Conservation (phyloP, 2,888 invertebrate species). For the Eulithis testata region DNA sequence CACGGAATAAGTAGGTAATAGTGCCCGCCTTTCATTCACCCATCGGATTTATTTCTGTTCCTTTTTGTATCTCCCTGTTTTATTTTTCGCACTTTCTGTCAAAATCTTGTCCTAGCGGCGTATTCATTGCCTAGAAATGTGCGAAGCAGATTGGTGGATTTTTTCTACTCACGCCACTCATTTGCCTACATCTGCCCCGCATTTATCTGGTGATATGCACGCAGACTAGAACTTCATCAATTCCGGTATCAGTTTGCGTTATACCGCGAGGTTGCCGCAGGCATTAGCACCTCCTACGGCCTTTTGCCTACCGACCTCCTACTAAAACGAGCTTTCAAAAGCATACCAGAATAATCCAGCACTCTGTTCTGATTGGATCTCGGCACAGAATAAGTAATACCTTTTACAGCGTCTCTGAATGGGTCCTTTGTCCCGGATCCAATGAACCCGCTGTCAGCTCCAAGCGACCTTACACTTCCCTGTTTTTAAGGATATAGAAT, state of each 20-base stretch:
- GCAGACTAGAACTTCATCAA: no score
- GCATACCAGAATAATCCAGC: neutral
- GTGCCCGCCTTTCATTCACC: neutral
- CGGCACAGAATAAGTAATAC: constrained; percentile 24
- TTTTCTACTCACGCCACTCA: no score
- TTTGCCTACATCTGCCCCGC: no score
- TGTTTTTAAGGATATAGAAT: constrained; percentile 16
- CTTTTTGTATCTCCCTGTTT: no score
- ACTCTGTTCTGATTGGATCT: constrained; percentile 17
- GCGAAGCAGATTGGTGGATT: no score
- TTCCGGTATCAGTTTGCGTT: no score
- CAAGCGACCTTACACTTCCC: constrained; percentile 19
- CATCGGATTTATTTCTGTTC: no score
- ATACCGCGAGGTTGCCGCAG: neutral
- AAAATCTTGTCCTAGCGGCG: no score
- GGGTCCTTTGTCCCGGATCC: constrained; percentile 28
- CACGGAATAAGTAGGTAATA: constrained; percentile 18
- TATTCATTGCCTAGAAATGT: no score
- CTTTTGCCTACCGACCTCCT: neutral
- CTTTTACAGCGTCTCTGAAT: constrained; percentile 16
- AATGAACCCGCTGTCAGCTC: constrained; percentile 25
- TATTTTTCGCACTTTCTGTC: no score
- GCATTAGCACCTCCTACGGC: neutral
- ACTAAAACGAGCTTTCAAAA: constrained; percentile 5
- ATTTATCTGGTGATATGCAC: no score